A percentile compares a stretch with the other conserved stretches of the same genome.
phyloP scores from a whole-genome alignment of 1,140 invertebrate species.

The Drosophila pruinosa region DNA sequence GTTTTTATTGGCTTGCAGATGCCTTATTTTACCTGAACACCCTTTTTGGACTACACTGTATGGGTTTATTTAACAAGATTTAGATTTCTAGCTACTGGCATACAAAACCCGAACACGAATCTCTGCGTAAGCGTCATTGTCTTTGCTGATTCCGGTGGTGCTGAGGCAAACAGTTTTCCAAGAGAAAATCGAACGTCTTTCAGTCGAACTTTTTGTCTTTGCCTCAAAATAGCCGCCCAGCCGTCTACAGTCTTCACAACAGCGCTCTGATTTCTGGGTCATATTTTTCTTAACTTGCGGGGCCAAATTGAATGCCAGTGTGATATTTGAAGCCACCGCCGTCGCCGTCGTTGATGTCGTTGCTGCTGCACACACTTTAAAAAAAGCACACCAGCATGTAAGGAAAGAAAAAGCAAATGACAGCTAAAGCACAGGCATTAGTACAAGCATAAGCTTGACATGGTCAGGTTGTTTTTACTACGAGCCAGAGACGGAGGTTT shows the following conservation, averaged over 20 bases:
- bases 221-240: conserved; percentile 39
- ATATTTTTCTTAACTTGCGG: conserved; percentile 60
- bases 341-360: neutral
- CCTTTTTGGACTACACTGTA: no score
- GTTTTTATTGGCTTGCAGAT: no score
- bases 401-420: conserved; percentile 44
- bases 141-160: no score
- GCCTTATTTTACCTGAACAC: no score
- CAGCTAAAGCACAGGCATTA: conserved; percentile 7
- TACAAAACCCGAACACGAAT: conserved; percentile 33
- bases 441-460: conserved; percentile 51
- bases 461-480: conserved; percentile 74
- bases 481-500: conserved; percentile 40
- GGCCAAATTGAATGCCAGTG: conserved; percentile 57
- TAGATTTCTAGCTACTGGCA: conserved; percentile 12
- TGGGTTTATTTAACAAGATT: no score
- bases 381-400: neutral
- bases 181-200: conserved; percentile 48
- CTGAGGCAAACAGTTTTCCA: conserved; percentile 54
- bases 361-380: conserved; percentile 14
- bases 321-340: conserved; percentile 73
- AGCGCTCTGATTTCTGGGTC: conserved; percentile 66
- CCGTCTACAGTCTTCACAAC: conserved; percentile 35
- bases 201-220: neutral
- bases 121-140: conserved; percentile 12